phyloP scores from a whole-genome alignment of 2,797 vertebrate species.

The Choloepus didactylus region DNA sequence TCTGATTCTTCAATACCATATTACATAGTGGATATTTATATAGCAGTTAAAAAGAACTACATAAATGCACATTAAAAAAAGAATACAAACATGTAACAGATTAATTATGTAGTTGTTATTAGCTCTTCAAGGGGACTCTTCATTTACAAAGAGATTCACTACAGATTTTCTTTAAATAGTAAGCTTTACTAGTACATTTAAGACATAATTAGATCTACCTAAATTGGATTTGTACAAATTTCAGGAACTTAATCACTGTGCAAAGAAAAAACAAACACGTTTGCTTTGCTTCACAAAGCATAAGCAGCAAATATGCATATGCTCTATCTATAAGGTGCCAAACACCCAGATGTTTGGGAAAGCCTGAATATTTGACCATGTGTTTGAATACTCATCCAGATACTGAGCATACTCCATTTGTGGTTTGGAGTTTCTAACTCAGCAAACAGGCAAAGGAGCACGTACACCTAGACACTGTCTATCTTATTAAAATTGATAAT shows the following conservation, averaged over 20 bases:
- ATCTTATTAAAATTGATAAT: neutral
- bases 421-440: neutral
- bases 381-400: constrained; percentile 5
- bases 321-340: constrained; percentile 19
- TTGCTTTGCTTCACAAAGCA: constrained; percentile 42
- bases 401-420: neutral
- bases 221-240: constrained; percentile 63
- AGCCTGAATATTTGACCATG: neutral
- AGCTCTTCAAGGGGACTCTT: constrained; percentile 42
- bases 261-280: constrained; percentile 50
- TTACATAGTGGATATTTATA: neutral
- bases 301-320: neutral
- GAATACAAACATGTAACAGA: constrained; percentile 51
- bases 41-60: neutral
- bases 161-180: constrained; percentile 76
- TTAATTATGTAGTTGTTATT: constrained; percentile 62
- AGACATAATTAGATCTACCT: constrained; percentile 73
- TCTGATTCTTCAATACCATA: constrained; percentile 39
- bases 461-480: neutral
- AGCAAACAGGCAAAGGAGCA: neutral
- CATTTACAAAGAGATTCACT: constrained; percentile 67
- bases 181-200: constrained; percentile 62
- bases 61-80: neutral
- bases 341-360: constrained; percentile 50
- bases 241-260: constrained; percentile 49